Evolutionary conservation across 2,888 invertebrate genomes (phyloP).

Genomic region (Dendrolimus houi): DNA sequence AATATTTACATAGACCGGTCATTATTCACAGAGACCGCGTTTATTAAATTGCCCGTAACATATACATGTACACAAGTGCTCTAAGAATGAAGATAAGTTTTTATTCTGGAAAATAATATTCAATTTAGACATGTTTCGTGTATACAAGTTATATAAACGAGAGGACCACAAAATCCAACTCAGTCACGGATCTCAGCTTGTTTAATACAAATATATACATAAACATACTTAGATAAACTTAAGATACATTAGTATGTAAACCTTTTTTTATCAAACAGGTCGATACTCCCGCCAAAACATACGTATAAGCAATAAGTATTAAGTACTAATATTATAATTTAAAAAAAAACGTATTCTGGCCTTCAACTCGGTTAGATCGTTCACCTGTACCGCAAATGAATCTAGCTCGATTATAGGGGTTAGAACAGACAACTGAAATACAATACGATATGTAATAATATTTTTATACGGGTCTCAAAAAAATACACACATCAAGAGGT

Average conservation of each 20-base stretch:
- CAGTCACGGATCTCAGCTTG: background rate
- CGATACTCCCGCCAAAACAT: conserved; percentile 40
- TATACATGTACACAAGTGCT: too few relatives aligned
- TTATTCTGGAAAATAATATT: too few relatives aligned
- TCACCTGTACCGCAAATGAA: conserved; percentile 54
- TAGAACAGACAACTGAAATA: conserved; percentile 7
- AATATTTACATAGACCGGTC: too few relatives aligned
- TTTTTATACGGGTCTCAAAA: too few relatives aligned
- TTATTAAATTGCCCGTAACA: too few relatives aligned
- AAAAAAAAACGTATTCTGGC: conserved; percentile 60
- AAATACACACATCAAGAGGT: too few relatives aligned
- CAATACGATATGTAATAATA: conserved; percentile 5
- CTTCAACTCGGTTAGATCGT: conserved; percentile 62
- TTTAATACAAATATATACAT: conserved; percentile 8
- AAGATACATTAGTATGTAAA: background rate
- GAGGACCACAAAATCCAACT: too few relatives aligned
- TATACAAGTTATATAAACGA: too few relatives aligned
- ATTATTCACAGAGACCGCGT: too few relatives aligned
- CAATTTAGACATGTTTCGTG: too few relatives aligned
- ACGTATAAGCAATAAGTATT: conserved; percentile 34
- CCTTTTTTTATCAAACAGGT: conserved; percentile 34
- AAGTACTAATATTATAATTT: conserved; percentile 35
- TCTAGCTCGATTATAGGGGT: conserved; percentile 34
- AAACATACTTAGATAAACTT: background rate
- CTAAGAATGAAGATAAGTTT: too few relatives aligned